Evolutionary conservation across 2,888 invertebrate genomes (phyloP), one percentile per base, ranked within the genome.

Genomic region (Dyspetes luteomarginatus): DNA sequence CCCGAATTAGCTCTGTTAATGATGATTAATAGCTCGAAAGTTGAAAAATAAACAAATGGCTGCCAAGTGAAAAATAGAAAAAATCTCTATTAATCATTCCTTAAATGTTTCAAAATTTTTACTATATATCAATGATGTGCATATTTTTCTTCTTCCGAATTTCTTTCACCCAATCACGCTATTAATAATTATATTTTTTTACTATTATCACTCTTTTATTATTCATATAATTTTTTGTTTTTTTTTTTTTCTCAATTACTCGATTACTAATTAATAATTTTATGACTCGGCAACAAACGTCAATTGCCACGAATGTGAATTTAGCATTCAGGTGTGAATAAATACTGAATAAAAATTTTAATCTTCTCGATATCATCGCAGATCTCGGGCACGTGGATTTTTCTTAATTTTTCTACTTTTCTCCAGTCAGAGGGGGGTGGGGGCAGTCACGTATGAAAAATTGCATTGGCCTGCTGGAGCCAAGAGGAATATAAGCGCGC

Each of bases 401-500:
- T 52, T 73, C 60, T 36, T 52, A 36, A 36, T 64, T 48, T 17
- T 2, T 9, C 4, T 43, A 5, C 9, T 43, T n/a, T 12, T 5
- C 15, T n/a, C n/a, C 17, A 17, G 24, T 52, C 41, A 5, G 50
- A 30, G 17, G 15, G 48, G 26, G 7, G 9, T 24, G 26, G 30
- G 26, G 7, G 9, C 36, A 41, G 30, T 69, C 76, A 79, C 76
- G 76, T 77, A 79, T 69, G 62, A 76, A 79, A 82, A 79, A 82
- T 82, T 82, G 62, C 77, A 79, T 77, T 77, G 79, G 74, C 71
- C 78, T 73, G 79, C 65, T 22, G n/a, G n/a, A n/a, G 69, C 71
- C 58, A 58, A 71, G 17, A 41, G 22, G 15, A 69, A 64, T 26
- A 36, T n/a, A 28, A 30, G 48, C 58, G 28, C 50, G 19, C 50